These are phyloP conservation scores for Protaetia brevitarsis DNA, from an alignment of 1,140 invertebrate genomes.

Conservation along the genomic window DNA sequence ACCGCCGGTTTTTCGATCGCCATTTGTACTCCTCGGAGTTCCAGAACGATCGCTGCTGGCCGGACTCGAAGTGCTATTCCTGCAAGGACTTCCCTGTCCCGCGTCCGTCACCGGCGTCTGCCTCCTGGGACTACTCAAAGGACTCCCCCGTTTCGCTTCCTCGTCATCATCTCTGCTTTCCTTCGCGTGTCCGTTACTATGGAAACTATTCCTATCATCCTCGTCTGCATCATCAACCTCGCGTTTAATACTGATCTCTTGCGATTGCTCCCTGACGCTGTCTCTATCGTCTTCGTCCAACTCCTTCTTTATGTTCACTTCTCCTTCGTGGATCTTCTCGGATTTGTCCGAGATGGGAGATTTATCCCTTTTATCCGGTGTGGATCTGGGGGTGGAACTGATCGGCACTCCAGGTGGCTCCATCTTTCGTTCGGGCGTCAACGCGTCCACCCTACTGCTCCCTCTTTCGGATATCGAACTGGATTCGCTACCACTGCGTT, in stretches of 20 bases:
- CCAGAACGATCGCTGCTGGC: conserved; percentile 70
- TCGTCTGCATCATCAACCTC: conserved; percentile 58
- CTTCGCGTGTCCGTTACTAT: conserved; percentile 50
- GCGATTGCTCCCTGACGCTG: conserved; percentile 5
- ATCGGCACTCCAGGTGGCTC: conserved; percentile 60
- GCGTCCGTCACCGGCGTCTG: conserved; percentile 48
- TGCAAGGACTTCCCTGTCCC: conserved; percentile 54
- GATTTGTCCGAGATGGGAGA: conserved; percentile 50
- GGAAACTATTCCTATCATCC: conserved; percentile 53
- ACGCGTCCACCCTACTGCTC: conserved; percentile 68
- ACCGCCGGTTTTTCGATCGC: conserved; percentile 50
- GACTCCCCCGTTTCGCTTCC: conserved; percentile 45
- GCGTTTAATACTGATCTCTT: conserved; percentile 54
- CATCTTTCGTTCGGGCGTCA: conserved; percentile 72
- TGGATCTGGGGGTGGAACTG: conserved; percentile 68
- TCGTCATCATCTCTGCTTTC: conserved; percentile 37
- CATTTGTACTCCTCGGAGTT: conserved; percentile 65
- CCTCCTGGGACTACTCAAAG: conserved; percentile 56
- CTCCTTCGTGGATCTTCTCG: conserved; percentile 47
- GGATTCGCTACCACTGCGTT: conserved; percentile 80
- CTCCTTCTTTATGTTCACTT: conserved; percentile 44
- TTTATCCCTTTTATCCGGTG: conserved; percentile 65
- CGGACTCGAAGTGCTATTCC: conserved; percentile 64
- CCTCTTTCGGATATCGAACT: conserved; percentile 79
- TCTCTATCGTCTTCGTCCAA: conserved; percentile 38